These are phyloP conservation scores for Galerucella calmariensis DNA, from an alignment of 2,888 invertebrate genomes.

Conservation along the genomic window DNA sequence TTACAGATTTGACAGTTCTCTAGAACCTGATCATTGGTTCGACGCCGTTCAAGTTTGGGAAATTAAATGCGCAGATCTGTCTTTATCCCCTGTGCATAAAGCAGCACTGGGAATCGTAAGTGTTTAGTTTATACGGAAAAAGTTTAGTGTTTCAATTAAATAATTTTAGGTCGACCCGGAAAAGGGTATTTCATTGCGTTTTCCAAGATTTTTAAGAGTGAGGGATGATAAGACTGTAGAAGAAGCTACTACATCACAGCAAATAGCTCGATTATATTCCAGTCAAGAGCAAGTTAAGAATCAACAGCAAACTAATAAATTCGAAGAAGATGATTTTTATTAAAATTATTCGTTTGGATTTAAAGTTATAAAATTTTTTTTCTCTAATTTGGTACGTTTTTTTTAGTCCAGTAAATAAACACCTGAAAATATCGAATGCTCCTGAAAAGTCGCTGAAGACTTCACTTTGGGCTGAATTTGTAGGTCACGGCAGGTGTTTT, in stretches of 20 bases:
- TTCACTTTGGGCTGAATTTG: no score
- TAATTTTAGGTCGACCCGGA: slow-evolving; percentile 78
- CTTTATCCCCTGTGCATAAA: slow-evolving; percentile 92
- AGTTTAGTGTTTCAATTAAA: background rate
- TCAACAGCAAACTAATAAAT: slow-evolving; percentile 64
- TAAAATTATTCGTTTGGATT: slow-evolving; percentile 53
- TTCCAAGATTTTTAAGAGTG: slow-evolving; percentile 91
- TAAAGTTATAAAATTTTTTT: background rate
- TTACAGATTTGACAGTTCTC: slow-evolving; percentile 78
- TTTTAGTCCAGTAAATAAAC: no score
- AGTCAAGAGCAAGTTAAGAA: slow-evolving; percentile 92
- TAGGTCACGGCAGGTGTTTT: no score
- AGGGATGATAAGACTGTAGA: slow-evolving; percentile 94
- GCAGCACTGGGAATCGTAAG: slow-evolving; percentile 87
- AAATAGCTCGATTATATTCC: slow-evolving; percentile 90
- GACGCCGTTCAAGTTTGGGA: slow-evolving; percentile 85
- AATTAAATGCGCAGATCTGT: slow-evolving; percentile 87
- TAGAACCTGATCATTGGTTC: slow-evolving; percentile 91
- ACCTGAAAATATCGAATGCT: no score
- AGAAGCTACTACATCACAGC: slow-evolving; percentile 89
- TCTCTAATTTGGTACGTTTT: background rate
- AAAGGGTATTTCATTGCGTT: slow-evolving; percentile 93
- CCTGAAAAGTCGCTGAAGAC: no score
- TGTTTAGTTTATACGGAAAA: slow-evolving; percentile 37
- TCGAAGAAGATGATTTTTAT: slow-evolving; percentile 73